Conservation (phyloP, 1,140 invertebrate genomes). For the Physella acuta region DNA sequence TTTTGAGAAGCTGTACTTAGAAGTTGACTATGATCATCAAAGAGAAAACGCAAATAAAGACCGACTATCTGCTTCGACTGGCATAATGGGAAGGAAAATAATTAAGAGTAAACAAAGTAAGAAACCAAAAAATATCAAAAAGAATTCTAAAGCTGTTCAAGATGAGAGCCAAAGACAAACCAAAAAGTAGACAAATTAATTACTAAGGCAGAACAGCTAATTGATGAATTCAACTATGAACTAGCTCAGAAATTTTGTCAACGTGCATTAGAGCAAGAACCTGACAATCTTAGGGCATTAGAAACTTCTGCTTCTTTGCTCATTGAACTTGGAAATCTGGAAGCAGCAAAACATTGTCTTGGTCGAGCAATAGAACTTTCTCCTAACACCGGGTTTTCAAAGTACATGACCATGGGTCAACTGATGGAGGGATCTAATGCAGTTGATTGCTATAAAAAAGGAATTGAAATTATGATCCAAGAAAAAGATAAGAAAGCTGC, state of each 20-base stretch:
- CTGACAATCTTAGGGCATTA: slow-evolving; percentile 52
- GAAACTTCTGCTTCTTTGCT: slow-evolving; percentile 56
- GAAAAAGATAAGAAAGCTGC: slow-evolving; percentile 38
- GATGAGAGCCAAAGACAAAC: no score
- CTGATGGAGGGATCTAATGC: slow-evolving; percentile 54
- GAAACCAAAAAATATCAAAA: no score
- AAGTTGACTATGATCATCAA: no score
- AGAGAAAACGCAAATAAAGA: no score
- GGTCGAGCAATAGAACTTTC: slow-evolving; percentile 53
- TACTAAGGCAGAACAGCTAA: slow-evolving; percentile 54
- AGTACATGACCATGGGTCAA: slow-evolving; percentile 61
- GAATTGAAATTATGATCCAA: slow-evolving; percentile 57
- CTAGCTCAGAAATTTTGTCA: slow-evolving; percentile 56
- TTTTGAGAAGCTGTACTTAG: no score
- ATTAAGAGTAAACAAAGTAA: no score
- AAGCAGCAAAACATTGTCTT: slow-evolving; percentile 57
- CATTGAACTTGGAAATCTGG: slow-evolving; percentile 55
- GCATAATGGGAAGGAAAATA: no score
- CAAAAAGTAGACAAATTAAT: no score
- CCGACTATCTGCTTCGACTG: no score
- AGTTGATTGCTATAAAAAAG: slow-evolving; percentile 58
- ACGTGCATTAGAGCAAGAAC: slow-evolving; percentile 55
- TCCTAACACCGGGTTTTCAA: slow-evolving; percentile 56
- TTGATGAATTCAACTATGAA: slow-evolving; percentile 55
- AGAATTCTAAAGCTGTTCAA: no score